A percentile compares a stretch with the other conserved stretches of the same genome.
Conservation (phyloP, 2,888 invertebrate genomes). For the Diplolepis rosae region DNA sequence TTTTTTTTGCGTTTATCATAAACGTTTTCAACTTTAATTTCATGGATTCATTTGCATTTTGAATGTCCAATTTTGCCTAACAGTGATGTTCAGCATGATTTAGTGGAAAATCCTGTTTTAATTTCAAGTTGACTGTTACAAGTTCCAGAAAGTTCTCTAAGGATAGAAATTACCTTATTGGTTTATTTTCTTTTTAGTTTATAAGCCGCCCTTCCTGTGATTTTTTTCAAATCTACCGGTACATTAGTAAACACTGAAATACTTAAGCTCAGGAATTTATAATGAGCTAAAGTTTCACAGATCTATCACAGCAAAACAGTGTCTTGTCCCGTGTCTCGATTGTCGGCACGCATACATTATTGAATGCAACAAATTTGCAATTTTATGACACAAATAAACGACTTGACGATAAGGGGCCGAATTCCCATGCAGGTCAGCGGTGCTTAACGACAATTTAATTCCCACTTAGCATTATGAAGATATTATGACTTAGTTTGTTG, state of each 20-base stretch:
- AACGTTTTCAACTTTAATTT: too few species aligned
- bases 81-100: too few species aligned
- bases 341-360: slow-evolving; percentile 1
- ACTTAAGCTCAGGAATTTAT: not conserved
- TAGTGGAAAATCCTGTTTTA: too few species aligned
- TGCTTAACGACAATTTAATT: slow-evolving; percentile 17
- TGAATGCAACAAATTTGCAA: slow-evolving; percentile 8
- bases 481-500: slow-evolving; percentile 6
- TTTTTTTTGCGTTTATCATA: too few species aligned
- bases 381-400: slow-evolving; percentile 16
- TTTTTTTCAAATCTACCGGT: not conserved
- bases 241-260: not conserved
- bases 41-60: too few species aligned
- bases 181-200: too few species aligned
- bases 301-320: not conserved
- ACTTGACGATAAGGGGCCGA: slow-evolving; percentile 8
- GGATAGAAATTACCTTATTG: too few species aligned
- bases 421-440: not conserved
- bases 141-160: too few species aligned
- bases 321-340: slow-evolving; percentile 5
- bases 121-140: too few species aligned
- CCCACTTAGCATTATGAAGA: slow-evolving; percentile 7
- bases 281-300: not conserved
- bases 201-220: not conserved
- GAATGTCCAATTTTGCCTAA: too few species aligned